Percentiles rank a stretch among this genome's conserved stretches.
phyloP scores from a whole-genome alignment of 1,140 invertebrate genomes.

The Lucilia sericata region DNA sequence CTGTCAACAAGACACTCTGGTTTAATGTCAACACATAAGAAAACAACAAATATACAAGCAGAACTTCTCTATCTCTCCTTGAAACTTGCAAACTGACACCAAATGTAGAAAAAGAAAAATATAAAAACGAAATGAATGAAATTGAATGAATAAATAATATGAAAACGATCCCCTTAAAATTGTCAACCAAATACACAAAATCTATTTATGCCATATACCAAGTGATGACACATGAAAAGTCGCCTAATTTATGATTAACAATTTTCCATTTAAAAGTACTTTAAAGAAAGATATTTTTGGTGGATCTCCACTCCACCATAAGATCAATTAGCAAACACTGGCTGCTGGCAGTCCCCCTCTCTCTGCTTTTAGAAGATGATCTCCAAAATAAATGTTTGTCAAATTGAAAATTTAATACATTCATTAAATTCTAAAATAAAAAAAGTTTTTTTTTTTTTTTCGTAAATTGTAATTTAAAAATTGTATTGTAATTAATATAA shows the following conservation, averaged over 20 bases:
- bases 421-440: slow-evolving; percentile 16
- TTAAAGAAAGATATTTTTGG: not conserved
- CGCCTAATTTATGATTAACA: slow-evolving; percentile 39
- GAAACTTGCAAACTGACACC: slow-evolving; percentile 38
- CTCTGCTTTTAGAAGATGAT: too few species aligned
- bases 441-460: not conserved
- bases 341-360: not conserved
- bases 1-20: slow-evolving; percentile 43
- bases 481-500: not conserved
- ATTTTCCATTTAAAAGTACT: slow-evolving; percentile 31
- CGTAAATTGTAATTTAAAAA: not conserved
- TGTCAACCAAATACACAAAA: not conserved
- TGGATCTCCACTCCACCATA: not conserved
- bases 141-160: not conserved
- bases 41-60: not conserved
- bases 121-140: too few species aligned
- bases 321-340: slow-evolving; percentile 35
- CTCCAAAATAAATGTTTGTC: not conserved
- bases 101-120: not conserved
- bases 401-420: slow-evolving; percentile 32
- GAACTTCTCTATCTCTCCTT: not conserved
- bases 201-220: not conserved
- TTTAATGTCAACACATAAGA: slow-evolving; percentile 33
- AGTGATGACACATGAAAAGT: not conserved
- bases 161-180: not conserved